Evolutionary conservation across 2,113 vertebrate species (phyloP).

Genomic region (Cavia aperea): DNA sequence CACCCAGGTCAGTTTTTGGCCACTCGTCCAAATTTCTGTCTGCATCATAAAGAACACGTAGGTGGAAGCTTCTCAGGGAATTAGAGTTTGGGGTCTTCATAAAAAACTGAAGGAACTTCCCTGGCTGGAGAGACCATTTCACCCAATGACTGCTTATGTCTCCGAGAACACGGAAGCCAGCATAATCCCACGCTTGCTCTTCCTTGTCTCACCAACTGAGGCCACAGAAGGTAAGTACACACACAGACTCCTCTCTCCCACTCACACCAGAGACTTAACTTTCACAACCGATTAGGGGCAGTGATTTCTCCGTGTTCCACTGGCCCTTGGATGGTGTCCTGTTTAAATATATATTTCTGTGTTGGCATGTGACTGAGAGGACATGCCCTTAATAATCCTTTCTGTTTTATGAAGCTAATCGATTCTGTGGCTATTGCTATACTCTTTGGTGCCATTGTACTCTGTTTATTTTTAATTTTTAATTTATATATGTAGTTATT

Average conservation of each 20-base stretch:
- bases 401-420: conserved; percentile 48
- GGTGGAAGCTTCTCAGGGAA: background rate
- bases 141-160: background rate
- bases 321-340: background rate
- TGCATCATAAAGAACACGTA: background rate
- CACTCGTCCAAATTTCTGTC: background rate
- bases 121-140: background rate
- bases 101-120: background rate
- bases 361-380: background rate
- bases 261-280: background rate
- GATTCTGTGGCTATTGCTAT: conserved; percentile 22
- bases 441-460: conserved; percentile 1
- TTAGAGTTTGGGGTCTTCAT: background rate
- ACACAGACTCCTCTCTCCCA: background rate
- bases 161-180: background rate
- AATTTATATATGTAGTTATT: no score
- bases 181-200: background rate
- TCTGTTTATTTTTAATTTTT: background rate
- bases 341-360: conserved; percentile 3
- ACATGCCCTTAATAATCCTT: conserved; percentile 16
- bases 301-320: background rate
- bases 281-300: background rate
- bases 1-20: background rate
- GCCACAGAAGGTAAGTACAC: background rate
- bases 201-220: background rate